A percentile compares a stretch with the other conserved stretches of the same genome.
Conservation (phyloP, 2,113 vertebrate species). For the Calyptomena viridis region DNA sequence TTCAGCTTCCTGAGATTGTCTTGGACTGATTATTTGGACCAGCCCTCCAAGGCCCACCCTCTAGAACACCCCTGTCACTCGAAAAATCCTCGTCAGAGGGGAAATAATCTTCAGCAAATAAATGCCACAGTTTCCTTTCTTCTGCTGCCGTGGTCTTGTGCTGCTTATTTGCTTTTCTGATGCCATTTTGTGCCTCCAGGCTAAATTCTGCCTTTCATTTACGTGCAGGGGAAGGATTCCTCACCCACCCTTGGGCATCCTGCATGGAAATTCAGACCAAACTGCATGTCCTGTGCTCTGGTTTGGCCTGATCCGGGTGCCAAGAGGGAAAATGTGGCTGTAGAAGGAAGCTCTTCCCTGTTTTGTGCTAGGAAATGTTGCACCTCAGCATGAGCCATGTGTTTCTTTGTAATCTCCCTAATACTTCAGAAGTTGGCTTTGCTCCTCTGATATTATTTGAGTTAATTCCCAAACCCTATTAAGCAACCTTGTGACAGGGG, state of each 20-base stretch:
- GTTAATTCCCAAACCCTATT: constrained; percentile 26
- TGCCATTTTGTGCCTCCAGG: background rate
- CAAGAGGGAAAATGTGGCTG: background rate
- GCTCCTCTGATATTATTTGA: constrained; percentile 12
- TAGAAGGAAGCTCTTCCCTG: background rate
- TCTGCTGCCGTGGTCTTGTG: background rate
- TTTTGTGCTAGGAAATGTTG: background rate
- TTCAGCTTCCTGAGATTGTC: constrained; percentile 53
- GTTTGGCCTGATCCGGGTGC: background rate
- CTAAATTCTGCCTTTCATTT: background rate
- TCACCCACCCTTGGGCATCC: background rate
- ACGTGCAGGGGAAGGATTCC: background rate
- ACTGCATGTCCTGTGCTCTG: background rate
- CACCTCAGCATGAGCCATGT: background rate
- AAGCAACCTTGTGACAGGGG: constrained; percentile 32
- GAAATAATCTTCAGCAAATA: constrained; percentile 38
- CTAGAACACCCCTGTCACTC: constrained; percentile 9
- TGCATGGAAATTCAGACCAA: background rate
- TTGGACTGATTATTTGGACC: constrained; percentile 42
- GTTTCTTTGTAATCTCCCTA: constrained; percentile 31
- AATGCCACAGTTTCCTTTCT: constrained; percentile 23
- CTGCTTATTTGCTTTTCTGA: constrained; percentile 19
- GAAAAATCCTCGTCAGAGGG: constrained; percentile 30
- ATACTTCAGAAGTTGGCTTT: constrained; percentile 42
- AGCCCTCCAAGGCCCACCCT: constrained; percentile 7